Conservation (phyloP, 2,888 invertebrate species). For the Eustalomyia histrio region DNA sequence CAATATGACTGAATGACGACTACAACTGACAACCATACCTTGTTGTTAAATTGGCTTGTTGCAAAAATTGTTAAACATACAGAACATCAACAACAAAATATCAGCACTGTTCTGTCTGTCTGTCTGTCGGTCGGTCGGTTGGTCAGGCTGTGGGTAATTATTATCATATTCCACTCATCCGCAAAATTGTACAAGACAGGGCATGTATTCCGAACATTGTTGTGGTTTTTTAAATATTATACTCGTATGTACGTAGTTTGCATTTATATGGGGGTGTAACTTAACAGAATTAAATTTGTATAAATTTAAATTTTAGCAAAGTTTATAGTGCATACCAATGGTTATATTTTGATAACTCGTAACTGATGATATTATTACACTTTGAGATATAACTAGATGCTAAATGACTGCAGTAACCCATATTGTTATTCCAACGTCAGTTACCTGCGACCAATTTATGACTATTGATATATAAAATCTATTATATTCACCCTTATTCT, state of each 20-base stretch:
- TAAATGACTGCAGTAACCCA: too few species aligned
- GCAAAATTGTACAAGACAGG: slow-evolving; percentile 64
- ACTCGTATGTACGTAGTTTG: neutral
- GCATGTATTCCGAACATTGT: slow-evolving; percentile 51
- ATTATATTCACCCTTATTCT: too few species aligned
- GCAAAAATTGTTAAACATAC: slow-evolving; percentile 65
- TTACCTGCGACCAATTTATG: too few species aligned
- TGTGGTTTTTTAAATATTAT: slow-evolving; percentile 41
- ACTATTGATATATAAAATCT: too few species aligned
- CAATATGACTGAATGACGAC: slow-evolving; percentile 32
- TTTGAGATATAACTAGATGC: too few species aligned
- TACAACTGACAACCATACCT: slow-evolving; percentile 10
- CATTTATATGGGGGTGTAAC: slow-evolving; percentile 24
- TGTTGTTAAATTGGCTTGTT: slow-evolving; percentile 63
- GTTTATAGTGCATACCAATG: neutral
- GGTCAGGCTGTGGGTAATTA: slow-evolving; percentile 57
- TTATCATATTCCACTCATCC: slow-evolving; percentile 66
- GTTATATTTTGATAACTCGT: too few species aligned
- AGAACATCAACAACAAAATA: slow-evolving; percentile 61
- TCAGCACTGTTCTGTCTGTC: slow-evolving; percentile 37
- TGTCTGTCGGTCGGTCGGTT: slow-evolving; percentile 33
- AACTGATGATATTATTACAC: too few species aligned
- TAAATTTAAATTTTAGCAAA: slow-evolving; percentile 2
- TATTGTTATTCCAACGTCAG: too few species aligned
- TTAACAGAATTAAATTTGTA: slow-evolving; percentile 22